Base-by-base conservation (phyloP, 2,888 invertebrate species). In the Caenorhabditis wallacei region DNA sequence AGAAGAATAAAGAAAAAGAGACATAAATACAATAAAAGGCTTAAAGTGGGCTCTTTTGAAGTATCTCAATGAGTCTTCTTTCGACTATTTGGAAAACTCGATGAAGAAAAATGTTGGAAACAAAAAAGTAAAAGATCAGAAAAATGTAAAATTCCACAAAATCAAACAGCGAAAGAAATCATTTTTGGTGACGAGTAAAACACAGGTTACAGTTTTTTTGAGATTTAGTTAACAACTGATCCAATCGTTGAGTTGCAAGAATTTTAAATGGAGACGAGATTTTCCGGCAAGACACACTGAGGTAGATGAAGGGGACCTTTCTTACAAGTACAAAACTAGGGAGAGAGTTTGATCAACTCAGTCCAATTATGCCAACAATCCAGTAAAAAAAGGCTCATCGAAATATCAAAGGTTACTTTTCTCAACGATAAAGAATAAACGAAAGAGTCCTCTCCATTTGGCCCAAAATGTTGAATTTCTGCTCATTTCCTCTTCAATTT, bases 31-130 rank as follows among this genome's bases (percentile, higher is more conserved):
- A 75, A 75, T 75, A 68, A 75, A 75, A 76, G 51, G 48, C 51
- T 75, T 57, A 75, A 75, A 75, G 75, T 75, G 75, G 76, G 69
- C 76, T 76, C 68, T 76, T 76, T 61, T 69, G 68, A 76, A 66
- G 66, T 64, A 66, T 79, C 66, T 79, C 66, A 59, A 71, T 79
- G 71, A 57, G 70, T 51, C 53, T 68, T 80, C 59, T 71, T 70
- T 56, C 43, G 5, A 59, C 18, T 26, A 43, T 18, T 70, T 16
- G 35, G 35, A 57, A 16, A n/a, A 20, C 16, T 10, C 1, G 22
- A n/a, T n/a, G n/a, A 35, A 43, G 13, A 48, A 53, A 53, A 13
- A 53, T n/a, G 53, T 53, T 53, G 22, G 51, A 30, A 53, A 24
- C 2, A 8, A 10, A 37, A 43, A 61, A 18, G 24, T 13, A 40